Conservation (phyloP, 2,113 vertebrate genomes). For the Melanotaenia duboulayi region DNA sequence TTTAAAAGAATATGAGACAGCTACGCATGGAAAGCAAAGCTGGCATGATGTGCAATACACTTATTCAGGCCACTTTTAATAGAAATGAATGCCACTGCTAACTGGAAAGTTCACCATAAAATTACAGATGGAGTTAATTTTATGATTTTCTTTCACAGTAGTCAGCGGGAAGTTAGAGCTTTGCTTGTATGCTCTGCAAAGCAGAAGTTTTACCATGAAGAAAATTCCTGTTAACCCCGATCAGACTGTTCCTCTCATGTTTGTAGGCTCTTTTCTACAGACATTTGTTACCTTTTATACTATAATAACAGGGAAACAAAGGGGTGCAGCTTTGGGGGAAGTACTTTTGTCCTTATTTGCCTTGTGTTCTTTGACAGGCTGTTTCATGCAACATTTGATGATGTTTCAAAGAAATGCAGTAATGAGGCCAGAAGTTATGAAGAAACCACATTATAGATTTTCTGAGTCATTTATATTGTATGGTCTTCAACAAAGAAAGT, state of each 20-base stretch:
- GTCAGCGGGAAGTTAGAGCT: slow-evolving; percentile 77
- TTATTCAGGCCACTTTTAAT: slow-evolving; percentile 19
- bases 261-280: slow-evolving; percentile 31
- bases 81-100: slow-evolving; percentile 39
- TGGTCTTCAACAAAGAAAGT: too few relatives aligned
- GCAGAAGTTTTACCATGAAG: slow-evolving; percentile 65
- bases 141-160: slow-evolving; percentile 78
- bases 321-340: slow-evolving; percentile 1
- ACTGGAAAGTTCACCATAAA: slow-evolving; percentile 75
- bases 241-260: slow-evolving; percentile 29
- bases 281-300: slow-evolving; percentile 49
- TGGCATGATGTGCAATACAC: not conserved
- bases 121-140: slow-evolving; percentile 81
- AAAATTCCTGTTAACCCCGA: slow-evolving; percentile 55
- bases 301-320: slow-evolving; percentile 16
- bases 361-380: not conserved
- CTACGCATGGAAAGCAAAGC: not conserved
- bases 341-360: slow-evolving; percentile 9
- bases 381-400: slow-evolving; percentile 8
- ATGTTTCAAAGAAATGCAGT: slow-evolving; percentile 8
- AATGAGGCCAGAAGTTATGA: not conserved
- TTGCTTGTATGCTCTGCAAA: slow-evolving; percentile 65
- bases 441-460: not conserved
- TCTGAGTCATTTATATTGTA: not conserved
- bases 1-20: not conserved